phyloP scores from a whole-genome alignment of 1,140 invertebrate genomes.

The Drosophila sucinea region DNA sequence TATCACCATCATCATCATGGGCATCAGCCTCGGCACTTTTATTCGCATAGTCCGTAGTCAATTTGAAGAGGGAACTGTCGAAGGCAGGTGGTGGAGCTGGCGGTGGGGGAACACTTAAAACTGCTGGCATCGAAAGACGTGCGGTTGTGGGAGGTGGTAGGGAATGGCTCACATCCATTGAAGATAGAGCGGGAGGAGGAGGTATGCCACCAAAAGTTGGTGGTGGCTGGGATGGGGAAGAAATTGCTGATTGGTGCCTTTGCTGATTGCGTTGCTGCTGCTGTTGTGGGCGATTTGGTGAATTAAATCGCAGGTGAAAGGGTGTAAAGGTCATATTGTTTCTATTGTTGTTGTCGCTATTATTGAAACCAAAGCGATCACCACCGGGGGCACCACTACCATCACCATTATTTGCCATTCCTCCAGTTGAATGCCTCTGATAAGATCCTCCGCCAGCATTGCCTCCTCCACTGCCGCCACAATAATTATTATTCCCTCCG shows the following conservation, averaged over 20 bases:
- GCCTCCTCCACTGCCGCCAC: slow-evolving; percentile 72
- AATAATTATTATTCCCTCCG: slow-evolving; percentile 72
- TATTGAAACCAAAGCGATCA: slow-evolving; percentile 47
- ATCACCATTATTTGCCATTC: neutral
- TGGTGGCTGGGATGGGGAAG: slow-evolving; percentile 1
- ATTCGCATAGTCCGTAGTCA: slow-evolving; percentile 54
- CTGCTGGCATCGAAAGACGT: slow-evolving; percentile 47
- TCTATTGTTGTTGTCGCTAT: slow-evolving; percentile 23
- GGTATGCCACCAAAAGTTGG: slow-evolving; percentile 25
- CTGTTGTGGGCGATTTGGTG: slow-evolving; percentile 76
- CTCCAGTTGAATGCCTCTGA: slow-evolving; percentile 50
- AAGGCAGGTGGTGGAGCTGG: slow-evolving; percentile 68
- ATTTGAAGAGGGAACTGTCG: slow-evolving; percentile 67
- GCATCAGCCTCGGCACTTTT: slow-evolving; percentile 63
- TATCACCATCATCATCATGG: slow-evolving; percentile 85
- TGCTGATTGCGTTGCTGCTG: slow-evolving; percentile 52
- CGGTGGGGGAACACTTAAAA: slow-evolving; percentile 68
- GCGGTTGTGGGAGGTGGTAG: slow-evolving; percentile 37
- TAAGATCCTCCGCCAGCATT: slow-evolving; percentile 35
- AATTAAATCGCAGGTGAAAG: slow-evolving; percentile 73
- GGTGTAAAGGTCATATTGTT: slow-evolving; percentile 59
- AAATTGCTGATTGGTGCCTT: neutral
- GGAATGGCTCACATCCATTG: slow-evolving; percentile 15
- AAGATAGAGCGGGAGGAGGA: slow-evolving; percentile 18
- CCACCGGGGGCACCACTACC: slow-evolving; percentile 32